phyloP scores from a whole-genome alignment of 2,888 invertebrate genomes.

The Sialis fuliginosa region DNA sequence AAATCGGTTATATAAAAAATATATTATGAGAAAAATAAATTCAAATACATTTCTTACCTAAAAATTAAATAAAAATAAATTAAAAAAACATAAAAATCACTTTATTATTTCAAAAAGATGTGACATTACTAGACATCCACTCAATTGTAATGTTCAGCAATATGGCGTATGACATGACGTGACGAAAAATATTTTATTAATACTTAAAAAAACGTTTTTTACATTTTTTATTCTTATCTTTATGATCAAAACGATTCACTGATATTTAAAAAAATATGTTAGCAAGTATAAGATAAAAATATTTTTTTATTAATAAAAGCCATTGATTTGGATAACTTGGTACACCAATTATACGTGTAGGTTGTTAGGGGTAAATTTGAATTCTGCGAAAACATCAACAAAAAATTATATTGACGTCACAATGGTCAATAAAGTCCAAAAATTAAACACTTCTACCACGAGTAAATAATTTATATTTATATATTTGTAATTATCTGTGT shows the following conservation, averaged over 20 bases:
- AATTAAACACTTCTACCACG: neutral
- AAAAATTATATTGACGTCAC: no score
- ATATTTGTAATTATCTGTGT: slow-evolving; percentile 6
- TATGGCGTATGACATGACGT: slow-evolving; percentile 3
- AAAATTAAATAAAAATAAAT: neutral
- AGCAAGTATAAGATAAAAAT: neutral
- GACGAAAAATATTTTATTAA: neutral
- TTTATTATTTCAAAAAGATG: slow-evolving; percentile 3
- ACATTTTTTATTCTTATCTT: no score
- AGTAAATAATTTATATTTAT: slow-evolving; percentile 2
- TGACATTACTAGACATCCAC: slow-evolving; percentile 2
- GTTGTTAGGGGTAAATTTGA: no score
- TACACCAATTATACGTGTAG: no score
- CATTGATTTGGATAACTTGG: no score
- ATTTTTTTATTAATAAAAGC: neutral
- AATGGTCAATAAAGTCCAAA: no score
- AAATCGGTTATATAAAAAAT: neutral
- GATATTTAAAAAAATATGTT: neutral
- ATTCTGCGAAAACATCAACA: no score
- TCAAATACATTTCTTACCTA: neutral
- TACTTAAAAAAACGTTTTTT: no score
- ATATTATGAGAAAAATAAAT: neutral
- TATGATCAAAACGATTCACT: neutral
- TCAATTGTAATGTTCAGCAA: neutral
- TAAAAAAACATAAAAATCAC: neutral